Percentiles rank a stretch among this genome's conserved stretches.
phyloP scores from a whole-genome alignment of 1,140 invertebrate species.

The Leguminivora glycinivorella region DNA sequence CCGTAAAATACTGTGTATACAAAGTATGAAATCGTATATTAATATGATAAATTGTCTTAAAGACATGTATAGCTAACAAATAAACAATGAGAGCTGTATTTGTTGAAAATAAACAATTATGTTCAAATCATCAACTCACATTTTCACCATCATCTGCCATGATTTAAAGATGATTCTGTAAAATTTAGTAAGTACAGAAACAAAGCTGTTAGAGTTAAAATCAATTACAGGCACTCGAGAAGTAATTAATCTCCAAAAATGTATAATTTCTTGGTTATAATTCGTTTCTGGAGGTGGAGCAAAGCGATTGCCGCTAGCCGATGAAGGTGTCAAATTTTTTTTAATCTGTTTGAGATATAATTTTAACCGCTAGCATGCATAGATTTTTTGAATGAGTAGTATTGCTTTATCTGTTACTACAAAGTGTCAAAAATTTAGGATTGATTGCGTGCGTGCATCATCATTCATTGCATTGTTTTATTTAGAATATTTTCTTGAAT shows the following conservation, averaged over 20 bases:
- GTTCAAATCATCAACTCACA: slow-evolving; percentile 43
- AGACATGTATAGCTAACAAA: too few species aligned
- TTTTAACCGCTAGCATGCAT: neutral
- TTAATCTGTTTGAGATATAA: neutral
- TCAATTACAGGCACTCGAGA: neutral
- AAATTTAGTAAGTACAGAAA: neutral
- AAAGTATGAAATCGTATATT: neutral
- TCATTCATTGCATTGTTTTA: slow-evolving; percentile 21
- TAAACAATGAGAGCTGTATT: neutral
- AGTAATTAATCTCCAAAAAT: neutral
- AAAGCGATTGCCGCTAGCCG: neutral
- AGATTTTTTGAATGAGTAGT: neutral
- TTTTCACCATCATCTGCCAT: slow-evolving; percentile 73
- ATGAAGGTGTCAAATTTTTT: neutral
- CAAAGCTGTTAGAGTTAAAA: neutral
- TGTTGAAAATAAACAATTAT: neutral
- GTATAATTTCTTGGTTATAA: slow-evolving; percentile 14
- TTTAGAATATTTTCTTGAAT: neutral
- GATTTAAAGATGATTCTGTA: slow-evolving; percentile 11
- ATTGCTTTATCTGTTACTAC: too few species aligned
- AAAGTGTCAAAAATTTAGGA: neutral
- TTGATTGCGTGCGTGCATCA: slow-evolving; percentile 24
- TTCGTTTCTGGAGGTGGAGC: neutral
- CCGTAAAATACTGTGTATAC: neutral
- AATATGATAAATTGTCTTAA: too few species aligned